phyloP scores from a whole-genome alignment of 2,888 invertebrate species.

The Lasioglossum calceatum region DNA sequence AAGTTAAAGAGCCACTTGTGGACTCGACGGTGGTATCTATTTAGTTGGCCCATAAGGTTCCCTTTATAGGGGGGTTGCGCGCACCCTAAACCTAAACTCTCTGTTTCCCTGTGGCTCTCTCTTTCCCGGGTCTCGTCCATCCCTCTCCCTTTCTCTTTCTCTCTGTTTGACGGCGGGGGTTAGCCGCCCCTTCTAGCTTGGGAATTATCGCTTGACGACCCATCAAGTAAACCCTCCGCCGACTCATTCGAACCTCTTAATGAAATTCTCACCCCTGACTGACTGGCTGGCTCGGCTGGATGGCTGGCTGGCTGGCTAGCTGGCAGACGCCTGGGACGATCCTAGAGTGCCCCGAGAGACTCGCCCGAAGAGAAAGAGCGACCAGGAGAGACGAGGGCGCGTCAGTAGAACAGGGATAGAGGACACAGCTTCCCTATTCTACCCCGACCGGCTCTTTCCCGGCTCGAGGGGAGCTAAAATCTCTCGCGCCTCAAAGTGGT shows the following conservation, averaged over 20 bases:
- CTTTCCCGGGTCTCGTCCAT: conserved; percentile 37
- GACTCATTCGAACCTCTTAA: conserved; percentile 85
- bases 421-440: conserved; percentile 59
- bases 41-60: conserved; percentile 84
- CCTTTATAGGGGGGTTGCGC: conserved; percentile 81
- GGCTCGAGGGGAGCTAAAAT: conserved; percentile 82
- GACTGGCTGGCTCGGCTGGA: conserved; percentile 81
- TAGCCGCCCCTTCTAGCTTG: conserved; percentile 79
- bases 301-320: conserved; percentile 67
- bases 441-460: conserved; percentile 60
- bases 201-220: conserved; percentile 85
- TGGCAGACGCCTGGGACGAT: conserved; percentile 79
- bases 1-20: conserved; percentile 85
- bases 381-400: conserved; percentile 63
- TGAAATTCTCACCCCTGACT: conserved; percentile 85
- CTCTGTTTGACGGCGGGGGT: conserved; percentile 60
- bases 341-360: conserved; percentile 77
- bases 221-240: conserved; percentile 84
- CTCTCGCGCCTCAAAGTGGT: conserved; percentile 84
- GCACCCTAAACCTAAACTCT: conserved; percentile 79
- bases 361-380: conserved; percentile 60
- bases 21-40: conserved; percentile 84
- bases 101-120: conserved; percentile 70
- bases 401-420: conserved; percentile 65
- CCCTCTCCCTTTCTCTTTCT: conserved; percentile 4